A percentile compares a stretch with the other conserved stretches of the same genome.
phyloP scores from a whole-genome alignment of 2,797 vertebrate genomes.

The Malacoraja senta region DNA sequence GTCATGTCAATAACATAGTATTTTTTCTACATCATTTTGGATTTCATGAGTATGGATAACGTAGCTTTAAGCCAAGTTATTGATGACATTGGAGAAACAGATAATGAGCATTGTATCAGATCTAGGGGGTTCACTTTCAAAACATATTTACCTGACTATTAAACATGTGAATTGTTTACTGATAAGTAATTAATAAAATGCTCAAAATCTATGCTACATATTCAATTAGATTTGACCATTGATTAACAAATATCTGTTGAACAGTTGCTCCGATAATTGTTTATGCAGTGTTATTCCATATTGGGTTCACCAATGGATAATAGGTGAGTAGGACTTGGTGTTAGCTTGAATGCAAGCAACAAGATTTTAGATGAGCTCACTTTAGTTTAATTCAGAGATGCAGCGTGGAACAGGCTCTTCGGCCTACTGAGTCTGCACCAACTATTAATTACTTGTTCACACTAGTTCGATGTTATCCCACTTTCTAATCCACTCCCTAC shows the following conservation, averaged over 20 bases:
- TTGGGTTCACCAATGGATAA: neutral
- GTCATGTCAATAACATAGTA: neutral
- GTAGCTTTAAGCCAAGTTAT: neutral
- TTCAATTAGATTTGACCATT: neutral
- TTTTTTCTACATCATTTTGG: neutral
- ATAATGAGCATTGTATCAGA: neutral
- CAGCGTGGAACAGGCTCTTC: too few relatives aligned
- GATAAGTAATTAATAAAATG: neutral
- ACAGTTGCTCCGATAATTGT: neutral
- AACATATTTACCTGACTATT: neutral
- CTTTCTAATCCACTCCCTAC: too few relatives aligned
- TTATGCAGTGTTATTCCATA: neutral
- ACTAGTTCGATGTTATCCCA: too few relatives aligned
- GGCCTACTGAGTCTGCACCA: too few relatives aligned
- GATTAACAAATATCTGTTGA: neutral
- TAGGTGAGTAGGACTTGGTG: neutral
- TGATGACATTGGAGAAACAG: neutral
- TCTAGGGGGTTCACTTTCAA: neutral
- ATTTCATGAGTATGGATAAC: neutral
- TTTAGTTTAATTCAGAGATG: neutral
- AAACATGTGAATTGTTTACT: neutral
- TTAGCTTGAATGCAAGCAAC: neutral
- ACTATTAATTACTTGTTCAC: too few relatives aligned
- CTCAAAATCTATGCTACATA: neutral
- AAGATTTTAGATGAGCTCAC: neutral